A percentile compares a stretch with the other conserved stretches of the same genome.
phyloP scores from a whole-genome alignment of 2,113 vertebrate genomes.

The Rostratula benghalensis region DNA sequence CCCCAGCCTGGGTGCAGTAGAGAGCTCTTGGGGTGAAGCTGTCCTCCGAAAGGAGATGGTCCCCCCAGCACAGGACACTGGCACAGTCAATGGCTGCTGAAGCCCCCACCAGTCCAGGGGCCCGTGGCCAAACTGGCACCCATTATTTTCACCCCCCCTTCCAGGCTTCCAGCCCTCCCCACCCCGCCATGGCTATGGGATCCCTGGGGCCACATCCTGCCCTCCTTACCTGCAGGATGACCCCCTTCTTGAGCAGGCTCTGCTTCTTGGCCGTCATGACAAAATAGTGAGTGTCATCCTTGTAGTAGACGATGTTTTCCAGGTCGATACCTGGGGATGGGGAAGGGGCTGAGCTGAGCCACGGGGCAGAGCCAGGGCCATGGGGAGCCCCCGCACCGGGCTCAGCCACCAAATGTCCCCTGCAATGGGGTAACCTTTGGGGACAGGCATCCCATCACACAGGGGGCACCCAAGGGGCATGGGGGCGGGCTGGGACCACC shows the following conservation, averaged over 20 bases:
- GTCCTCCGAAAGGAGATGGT: background rate
- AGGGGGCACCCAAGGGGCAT: background rate
- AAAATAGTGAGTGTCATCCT: conserved; percentile 95
- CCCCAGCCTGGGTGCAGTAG: background rate
- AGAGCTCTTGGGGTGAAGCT: background rate
- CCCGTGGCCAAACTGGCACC: background rate
- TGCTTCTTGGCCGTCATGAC: conserved; percentile 99
- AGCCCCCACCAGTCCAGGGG: background rate
- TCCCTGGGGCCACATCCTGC: background rate
- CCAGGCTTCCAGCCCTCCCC: background rate
- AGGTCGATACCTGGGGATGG: conserved; percentile 86
- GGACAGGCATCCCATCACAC: background rate
- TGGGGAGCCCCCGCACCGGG: background rate
- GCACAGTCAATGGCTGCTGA: background rate
- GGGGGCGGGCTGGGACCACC: background rate
- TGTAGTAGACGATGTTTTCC: conserved; percentile 98
- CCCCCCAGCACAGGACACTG: fast-evolving
- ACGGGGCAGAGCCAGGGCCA: background rate
- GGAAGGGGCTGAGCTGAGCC: background rate
- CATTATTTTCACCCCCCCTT: background rate
- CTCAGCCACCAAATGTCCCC: background rate
- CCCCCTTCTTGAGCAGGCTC: conserved; percentile 88
- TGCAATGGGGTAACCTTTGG: fast-evolving
- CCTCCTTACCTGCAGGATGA: conserved; percentile 85
- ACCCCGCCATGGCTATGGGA: background rate